Conservation (phyloP, 1,140 invertebrate genomes). For the Drosophila athabasca region DNA sequence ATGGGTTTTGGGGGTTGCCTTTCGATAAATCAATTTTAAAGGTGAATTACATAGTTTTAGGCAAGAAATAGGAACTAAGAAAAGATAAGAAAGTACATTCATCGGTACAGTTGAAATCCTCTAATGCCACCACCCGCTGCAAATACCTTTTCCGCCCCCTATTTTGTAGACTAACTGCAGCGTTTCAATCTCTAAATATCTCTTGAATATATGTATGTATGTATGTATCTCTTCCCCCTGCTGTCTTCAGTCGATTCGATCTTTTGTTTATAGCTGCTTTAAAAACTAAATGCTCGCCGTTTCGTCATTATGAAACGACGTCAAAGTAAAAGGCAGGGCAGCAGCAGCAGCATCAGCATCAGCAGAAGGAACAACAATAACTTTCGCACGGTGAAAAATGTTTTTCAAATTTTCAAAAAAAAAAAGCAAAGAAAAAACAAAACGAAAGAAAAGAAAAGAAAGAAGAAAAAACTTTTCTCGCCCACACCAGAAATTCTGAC, state of each 20-base stretch:
- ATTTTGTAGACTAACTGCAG: background rate
- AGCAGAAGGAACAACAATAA: conserved; percentile 26
- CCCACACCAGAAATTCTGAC: conserved; percentile 62
- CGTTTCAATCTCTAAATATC: conserved; percentile 30
- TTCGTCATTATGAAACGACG: conserved; percentile 78
- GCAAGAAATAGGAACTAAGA: too few relatives aligned
- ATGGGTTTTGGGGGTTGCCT: too few relatives aligned
- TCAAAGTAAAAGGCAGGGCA: conserved; percentile 55
- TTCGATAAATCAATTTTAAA: too few relatives aligned
- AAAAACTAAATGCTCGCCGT: conserved; percentile 60
- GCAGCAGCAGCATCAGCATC: conserved; percentile 1
- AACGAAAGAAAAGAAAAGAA: conserved; percentile 5
- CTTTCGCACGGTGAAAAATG: conserved; percentile 75
- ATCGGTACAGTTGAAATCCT: too few relatives aligned
- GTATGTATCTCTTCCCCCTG: conserved; percentile 4
- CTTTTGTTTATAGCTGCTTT: conserved; percentile 68
- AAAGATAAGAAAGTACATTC: too few relatives aligned
- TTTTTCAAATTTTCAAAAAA: conserved; percentile 62
- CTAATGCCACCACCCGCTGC: too few relatives aligned
- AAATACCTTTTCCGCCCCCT: too few relatives aligned
- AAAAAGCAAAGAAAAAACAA: conserved; percentile 14
- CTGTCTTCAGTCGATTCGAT: conserved; percentile 22
- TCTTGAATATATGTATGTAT: conserved; percentile 10
- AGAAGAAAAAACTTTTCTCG: conserved; percentile 34
- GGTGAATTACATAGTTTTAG: too few relatives aligned